Conservation (phyloP, 2,888 invertebrate species). For the Portevinia maculata region DNA sequence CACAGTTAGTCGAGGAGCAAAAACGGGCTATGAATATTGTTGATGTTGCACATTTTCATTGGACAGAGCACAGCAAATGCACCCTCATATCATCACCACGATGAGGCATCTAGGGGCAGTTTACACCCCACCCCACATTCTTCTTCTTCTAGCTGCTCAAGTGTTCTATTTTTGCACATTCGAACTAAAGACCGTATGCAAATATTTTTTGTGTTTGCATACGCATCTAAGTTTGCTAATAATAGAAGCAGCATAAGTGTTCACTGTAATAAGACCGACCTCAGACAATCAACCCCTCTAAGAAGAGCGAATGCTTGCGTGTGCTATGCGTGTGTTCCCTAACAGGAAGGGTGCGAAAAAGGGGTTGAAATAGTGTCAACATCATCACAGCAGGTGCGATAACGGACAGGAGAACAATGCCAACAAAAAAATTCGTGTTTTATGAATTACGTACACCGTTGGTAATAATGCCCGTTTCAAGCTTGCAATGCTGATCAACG, state of each 20-base stretch:
- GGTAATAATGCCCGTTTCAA: background rate
- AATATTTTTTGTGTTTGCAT: conserved; percentile 54
- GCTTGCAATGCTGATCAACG: conserved; percentile 17
- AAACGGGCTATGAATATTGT: conserved; percentile 26
- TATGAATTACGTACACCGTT: too few relatives aligned
- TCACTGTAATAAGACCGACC: conserved; percentile 51
- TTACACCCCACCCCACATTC: conserved; percentile 5
- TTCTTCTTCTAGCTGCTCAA: conserved; percentile 38
- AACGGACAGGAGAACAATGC: conserved; percentile 3
- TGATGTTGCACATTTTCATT: conserved; percentile 45
- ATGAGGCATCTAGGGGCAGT: conserved; percentile 49
- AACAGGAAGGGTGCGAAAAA: conserved; percentile 51
- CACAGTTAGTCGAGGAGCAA: conserved; percentile 62
- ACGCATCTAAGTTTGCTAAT: conserved; percentile 47
- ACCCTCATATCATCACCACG: conserved; percentile 48
- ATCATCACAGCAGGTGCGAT: conserved; percentile 54
- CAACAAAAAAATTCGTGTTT: conserved; percentile 12
- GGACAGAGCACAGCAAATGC: conserved; percentile 18
- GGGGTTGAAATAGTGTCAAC: conserved; percentile 64
- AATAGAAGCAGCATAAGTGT: conserved; percentile 10
- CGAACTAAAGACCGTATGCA: conserved; percentile 32
- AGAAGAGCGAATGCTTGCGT: conserved; percentile 28
- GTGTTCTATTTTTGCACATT: conserved; percentile 63
- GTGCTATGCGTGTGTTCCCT: conserved; percentile 37
- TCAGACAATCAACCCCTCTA: conserved; percentile 52